Percentiles rank a stretch among this genome's conserved stretches.
phyloP scores from a whole-genome alignment of 2,888 invertebrate species.

The Leucoma salicis region DNA sequence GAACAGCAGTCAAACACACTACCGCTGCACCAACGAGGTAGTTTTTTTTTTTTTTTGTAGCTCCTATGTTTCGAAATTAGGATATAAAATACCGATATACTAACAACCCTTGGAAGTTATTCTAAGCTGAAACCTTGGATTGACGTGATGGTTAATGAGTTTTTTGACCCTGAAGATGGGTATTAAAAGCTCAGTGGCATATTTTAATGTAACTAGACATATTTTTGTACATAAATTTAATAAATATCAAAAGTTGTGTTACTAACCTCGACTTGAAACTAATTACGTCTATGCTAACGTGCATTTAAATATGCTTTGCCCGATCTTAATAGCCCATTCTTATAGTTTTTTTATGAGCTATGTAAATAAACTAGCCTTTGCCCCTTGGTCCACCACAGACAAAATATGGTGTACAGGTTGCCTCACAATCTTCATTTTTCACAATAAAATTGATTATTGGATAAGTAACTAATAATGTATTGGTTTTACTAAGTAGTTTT shows the following conservation, averaged over 20 bases:
- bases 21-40: no score
- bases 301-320: neutral
- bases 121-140: neutral
- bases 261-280: neutral
- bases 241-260: neutral
- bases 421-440: no score
- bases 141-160: neutral
- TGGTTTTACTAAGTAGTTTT: no score
- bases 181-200: neutral
- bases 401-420: no score
- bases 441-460: no score
- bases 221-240: neutral
- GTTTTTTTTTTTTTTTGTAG: no score
- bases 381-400: no score
- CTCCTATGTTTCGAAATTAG: no score
- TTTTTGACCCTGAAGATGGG: neutral
- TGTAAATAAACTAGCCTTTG: neutral
- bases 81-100: neutral
- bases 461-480: no score
- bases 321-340: conserved; percentile 1
- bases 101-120: neutral
- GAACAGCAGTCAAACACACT: no score
- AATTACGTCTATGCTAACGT: neutral
- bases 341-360: neutral
- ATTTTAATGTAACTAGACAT: neutral